phyloP scores from a whole-genome alignment of 2,797 vertebrate species.

The Macrochelys suwanniensis region DNA sequence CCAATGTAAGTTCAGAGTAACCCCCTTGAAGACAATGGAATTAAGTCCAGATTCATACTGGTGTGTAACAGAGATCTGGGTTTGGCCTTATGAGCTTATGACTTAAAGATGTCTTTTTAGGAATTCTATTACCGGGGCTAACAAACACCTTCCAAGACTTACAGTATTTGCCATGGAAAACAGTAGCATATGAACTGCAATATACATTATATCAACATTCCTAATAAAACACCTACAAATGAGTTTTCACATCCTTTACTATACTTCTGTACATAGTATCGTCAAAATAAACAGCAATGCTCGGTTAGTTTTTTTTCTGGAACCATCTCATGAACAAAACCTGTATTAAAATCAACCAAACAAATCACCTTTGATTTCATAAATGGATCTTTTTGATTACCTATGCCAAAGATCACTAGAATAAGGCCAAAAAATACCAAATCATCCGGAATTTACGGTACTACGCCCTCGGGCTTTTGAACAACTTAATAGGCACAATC shows the following conservation, averaged over 20 bases:
- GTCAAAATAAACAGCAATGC: background rate
- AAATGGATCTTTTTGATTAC: background rate
- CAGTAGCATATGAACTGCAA: background rate
- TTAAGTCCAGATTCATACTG: background rate
- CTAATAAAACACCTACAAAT: slow-evolving; percentile 48
- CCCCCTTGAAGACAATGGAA: background rate
- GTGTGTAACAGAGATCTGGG: background rate
- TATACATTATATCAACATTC: background rate
- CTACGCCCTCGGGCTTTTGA: background rate
- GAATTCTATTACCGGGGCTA: background rate
- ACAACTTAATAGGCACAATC: background rate
- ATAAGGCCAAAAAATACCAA: no score
- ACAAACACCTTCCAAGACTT: background rate
- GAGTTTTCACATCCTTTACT: background rate
- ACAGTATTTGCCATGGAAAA: background rate
- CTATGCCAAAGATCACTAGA: background rate
- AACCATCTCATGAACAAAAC: background rate
- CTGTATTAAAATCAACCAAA: background rate
- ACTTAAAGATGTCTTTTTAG: background rate
- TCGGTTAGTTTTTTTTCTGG: background rate
- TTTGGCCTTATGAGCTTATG: background rate
- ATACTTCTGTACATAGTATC: background rate
- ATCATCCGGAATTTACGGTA: background rate
- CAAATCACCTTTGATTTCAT: background rate
- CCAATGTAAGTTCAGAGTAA: background rate